phyloP scores from a whole-genome alignment of 1,140 invertebrate genomes.

The Conopomorpha cramerella region DNA sequence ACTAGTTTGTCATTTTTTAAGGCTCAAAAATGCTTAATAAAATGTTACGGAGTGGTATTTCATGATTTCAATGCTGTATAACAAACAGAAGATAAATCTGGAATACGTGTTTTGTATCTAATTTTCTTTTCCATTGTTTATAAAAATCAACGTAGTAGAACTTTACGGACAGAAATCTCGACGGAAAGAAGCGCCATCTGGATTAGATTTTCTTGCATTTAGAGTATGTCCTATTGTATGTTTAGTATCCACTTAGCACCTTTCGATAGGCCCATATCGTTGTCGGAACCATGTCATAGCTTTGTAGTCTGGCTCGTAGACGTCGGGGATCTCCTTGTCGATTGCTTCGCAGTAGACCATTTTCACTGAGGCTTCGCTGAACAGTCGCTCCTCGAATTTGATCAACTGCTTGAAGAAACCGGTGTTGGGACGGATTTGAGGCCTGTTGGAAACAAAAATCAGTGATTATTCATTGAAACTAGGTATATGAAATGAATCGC shows the following conservation, averaged over 20 bases:
- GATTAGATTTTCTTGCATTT: background rate
- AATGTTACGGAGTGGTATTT: too few relatives aligned
- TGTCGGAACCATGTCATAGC: constrained; percentile 60
- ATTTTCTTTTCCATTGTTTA: too few relatives aligned
- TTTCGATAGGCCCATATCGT: constrained; percentile 49
- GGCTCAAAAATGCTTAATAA: too few relatives aligned
- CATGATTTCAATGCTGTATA: too few relatives aligned
- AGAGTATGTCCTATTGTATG: background rate
- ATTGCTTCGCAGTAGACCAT: constrained; percentile 73
- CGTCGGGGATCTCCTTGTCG: constrained; percentile 75
- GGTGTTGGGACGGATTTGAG: constrained; percentile 85
- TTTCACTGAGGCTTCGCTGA: constrained; percentile 66
- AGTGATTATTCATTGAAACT: too few relatives aligned
- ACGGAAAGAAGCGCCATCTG: too few relatives aligned
- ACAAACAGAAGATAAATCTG: too few relatives aligned
- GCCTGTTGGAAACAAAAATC: constrained; percentile 44
- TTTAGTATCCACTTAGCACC: constrained; percentile 19
- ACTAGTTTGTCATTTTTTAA: too few relatives aligned
- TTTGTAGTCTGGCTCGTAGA: constrained; percentile 70
- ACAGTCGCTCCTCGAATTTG: constrained; percentile 71
- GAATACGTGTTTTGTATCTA: too few relatives aligned
- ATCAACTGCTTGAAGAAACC: constrained; percentile 90
- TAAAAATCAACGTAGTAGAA: too few relatives aligned
- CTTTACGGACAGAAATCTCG: too few relatives aligned
- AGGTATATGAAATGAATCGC: too few relatives aligned